Percentiles rank a stretch among this genome's conserved stretches.
Conservation (phyloP, 2,888 invertebrate genomes). For the Mythimna loreyi region DNA sequence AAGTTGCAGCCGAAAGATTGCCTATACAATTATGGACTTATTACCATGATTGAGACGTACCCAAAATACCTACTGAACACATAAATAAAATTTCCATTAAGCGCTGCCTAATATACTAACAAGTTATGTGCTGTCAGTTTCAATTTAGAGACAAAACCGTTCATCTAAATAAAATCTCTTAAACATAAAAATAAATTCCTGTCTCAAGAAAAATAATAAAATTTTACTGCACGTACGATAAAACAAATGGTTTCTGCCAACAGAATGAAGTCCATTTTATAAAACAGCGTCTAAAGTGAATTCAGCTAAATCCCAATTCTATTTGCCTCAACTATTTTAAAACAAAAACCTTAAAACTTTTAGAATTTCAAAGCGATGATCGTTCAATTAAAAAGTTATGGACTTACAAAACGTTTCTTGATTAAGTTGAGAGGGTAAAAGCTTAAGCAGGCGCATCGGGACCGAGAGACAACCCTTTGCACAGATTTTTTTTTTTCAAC, state of each 20-base stretch:
- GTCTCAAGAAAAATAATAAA: neutral
- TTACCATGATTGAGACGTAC: too few relatives aligned
- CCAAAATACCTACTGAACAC: too few relatives aligned
- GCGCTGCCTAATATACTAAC: neutral
- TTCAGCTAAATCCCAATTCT: slow-evolving; percentile 34
- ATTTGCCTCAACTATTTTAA: slow-evolving; percentile 40
- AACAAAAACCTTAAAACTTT: slow-evolving; percentile 48
- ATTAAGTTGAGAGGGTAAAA: slow-evolving; percentile 1
- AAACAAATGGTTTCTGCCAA: slow-evolving; percentile 38
- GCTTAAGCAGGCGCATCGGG: neutral
- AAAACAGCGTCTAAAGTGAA: slow-evolving; percentile 22
- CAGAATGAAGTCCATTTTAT: slow-evolving; percentile 28
- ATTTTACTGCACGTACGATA: slow-evolving; percentile 10
- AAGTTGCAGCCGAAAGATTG: too few relatives aligned
- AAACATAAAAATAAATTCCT: neutral
- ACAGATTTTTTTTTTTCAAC: too few relatives aligned
- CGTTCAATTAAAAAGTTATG: slow-evolving; percentile 55
- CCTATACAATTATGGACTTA: too few relatives aligned
- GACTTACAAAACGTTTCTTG: slow-evolving; percentile 17
- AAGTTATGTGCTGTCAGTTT: neutral
- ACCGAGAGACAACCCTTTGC: neutral
- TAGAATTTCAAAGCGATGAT: slow-evolving; percentile 37
- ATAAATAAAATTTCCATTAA: too few relatives aligned
- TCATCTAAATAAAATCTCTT: neutral
- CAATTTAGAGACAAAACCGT: neutral